These are phyloP conservation scores for Abrostola tripartita DNA, from an alignment of 2,888 invertebrate species.

Conservation along the genomic window DNA sequence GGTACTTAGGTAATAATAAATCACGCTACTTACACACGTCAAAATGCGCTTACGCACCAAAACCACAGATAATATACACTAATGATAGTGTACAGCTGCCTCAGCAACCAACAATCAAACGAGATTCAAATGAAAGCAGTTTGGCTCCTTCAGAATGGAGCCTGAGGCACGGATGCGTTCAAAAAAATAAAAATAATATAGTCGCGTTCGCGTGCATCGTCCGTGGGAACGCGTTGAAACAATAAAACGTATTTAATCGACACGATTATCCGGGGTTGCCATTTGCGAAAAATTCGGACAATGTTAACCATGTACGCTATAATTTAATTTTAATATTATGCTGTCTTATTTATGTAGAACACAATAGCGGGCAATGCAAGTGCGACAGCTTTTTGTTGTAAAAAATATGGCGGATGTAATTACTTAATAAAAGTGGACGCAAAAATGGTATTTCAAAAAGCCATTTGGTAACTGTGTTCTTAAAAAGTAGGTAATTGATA, in stretches of 20 bases:
- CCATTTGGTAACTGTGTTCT: constrained; percentile 62
- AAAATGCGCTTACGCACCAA: constrained; percentile 77
- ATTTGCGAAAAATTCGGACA: constrained; percentile 75
- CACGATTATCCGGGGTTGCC: constrained; percentile 73
- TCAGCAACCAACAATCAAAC: constrained; percentile 77
- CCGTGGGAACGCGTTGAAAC: constrained; percentile 82
- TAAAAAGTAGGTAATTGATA: constrained; percentile 58
- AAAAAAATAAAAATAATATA: constrained; percentile 63
- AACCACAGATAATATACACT: constrained; percentile 75
- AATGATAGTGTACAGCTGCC: constrained; percentile 76
- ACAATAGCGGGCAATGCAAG: constrained; percentile 66
- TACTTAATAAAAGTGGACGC: constrained; percentile 61
- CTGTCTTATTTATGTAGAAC: constrained; percentile 57
- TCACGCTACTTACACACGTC: constrained; percentile 79
- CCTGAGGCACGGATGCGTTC: constrained; percentile 81
- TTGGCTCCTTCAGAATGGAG: constrained; percentile 70
- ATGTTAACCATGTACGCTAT: constrained; percentile 57
- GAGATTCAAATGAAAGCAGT: constrained; percentile 80
- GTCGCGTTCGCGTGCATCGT: constrained; percentile 78
- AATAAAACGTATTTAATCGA: constrained; percentile 72
- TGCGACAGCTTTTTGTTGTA: constrained; percentile 65
- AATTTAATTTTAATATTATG: constrained; percentile 52
- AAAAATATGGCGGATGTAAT: constrained; percentile 77
- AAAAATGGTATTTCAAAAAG: constrained; percentile 57
- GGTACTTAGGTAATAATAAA: constrained; percentile 69